Conservation (phyloP, 2,888 invertebrate genomes). For the Andrena bicolor region DNA sequence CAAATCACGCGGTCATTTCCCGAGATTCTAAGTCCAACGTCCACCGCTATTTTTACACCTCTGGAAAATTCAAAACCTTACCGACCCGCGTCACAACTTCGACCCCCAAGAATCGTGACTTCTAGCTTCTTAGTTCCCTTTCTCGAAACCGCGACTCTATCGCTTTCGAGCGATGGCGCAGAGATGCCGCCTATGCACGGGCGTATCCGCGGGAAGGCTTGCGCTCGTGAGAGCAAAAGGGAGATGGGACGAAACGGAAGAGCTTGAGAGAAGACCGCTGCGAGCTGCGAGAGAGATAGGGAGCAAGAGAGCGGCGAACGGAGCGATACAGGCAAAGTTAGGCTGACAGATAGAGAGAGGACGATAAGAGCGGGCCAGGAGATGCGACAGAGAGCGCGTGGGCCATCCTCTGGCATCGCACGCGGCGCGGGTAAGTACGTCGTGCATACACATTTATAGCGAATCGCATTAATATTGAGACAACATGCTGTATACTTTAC, state of each 20-base stretch:
- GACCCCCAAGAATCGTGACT: not conserved
- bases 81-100: not conserved
- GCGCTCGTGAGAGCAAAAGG: constrained; percentile 27
- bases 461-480: not conserved
- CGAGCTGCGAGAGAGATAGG: not conserved
- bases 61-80: not conserved
- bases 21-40: not conserved
- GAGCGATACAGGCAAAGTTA: not conserved
- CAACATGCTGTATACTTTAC: not conserved
- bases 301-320: not conserved
- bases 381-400: constrained; percentile 15
- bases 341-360: constrained; percentile 18
- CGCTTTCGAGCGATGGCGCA: constrained; percentile 52
- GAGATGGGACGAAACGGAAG: constrained; percentile 15
- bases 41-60: not conserved
- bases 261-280: constrained; percentile 4
- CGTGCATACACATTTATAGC: not conserved
- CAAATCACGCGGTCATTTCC: not conserved
- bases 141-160: not conserved
- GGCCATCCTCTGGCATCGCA: not conserved
- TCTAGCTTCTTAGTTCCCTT: not conserved
- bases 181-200: constrained; percentile 73
- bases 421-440: not conserved
- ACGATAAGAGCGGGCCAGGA: not conserved
- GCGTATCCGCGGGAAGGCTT: constrained; percentile 70